Evolutionary conservation across 2,797 vertebrate genomes (phyloP), one percentile per base, ranked within the genome.

Genomic region (Galaxias olidus): DNA sequence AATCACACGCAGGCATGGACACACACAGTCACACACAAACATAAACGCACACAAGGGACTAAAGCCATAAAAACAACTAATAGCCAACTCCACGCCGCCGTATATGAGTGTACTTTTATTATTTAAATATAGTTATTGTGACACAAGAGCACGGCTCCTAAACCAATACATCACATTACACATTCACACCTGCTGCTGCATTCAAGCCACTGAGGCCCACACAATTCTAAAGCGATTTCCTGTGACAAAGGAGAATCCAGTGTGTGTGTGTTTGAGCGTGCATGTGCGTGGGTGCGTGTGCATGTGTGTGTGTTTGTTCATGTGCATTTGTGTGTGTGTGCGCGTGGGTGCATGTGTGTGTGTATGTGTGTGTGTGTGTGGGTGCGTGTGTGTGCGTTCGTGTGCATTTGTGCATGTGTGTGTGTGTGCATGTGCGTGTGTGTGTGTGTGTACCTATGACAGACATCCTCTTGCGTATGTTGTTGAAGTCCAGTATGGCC

Each of bases 401-500:
- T n/a, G n/a, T n/a, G n/a, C n/a, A n/a, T n/a, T n/a, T n/a, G n/a
- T n/a, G n/a, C n/a, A n/a, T 44, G 61, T 44, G 30, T 65, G 46
- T 42, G 10, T 58, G 54, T 50, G 20, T 17, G 44, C 47, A 14
- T 49, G 44, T 41, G 46, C 57, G 52, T 46, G 17, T 13, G 17
- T 72, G 43, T 43, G 6, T 43, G 10, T 80, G 17, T 89, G 76
- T 78, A 97, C 96, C 95, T 12, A 98, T 96, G 66, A 98, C 96
- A 0, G 96, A 98, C 96, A 98, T 98, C 77, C 96, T 92, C 77
- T 97, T 97, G 85, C 96, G 95, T 73, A 96, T 90, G 71, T 98
- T 95, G 87, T 96, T 98, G 89, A 98, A 98, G 88, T 98, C 96
- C 78, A 98, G 84, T 72, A 98, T 98, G 78, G 95, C 94, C 40